Conservation (phyloP, 2,113 vertebrate genomes). For the Periophthalmus modestus region DNA sequence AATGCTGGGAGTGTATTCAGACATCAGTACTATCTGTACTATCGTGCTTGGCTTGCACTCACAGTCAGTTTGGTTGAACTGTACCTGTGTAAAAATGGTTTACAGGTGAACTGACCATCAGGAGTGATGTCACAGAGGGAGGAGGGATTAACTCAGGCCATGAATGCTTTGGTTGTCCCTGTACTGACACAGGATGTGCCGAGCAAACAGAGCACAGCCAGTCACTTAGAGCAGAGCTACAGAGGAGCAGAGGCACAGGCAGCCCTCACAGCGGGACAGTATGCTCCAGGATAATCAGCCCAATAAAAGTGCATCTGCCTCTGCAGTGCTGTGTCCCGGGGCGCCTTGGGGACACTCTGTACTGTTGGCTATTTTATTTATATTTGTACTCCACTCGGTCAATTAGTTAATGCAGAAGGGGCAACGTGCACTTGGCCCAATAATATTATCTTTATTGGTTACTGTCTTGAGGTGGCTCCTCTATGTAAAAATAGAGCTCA, state of each 20-base stretch:
- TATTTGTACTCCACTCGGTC: conserved; percentile 41
- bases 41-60: background rate
- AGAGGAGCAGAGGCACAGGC: conserved; percentile 38
- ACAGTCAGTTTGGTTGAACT: background rate
- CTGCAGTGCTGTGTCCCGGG: conserved; percentile 32
- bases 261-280: conserved; percentile 49
- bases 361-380: conserved; percentile 31
- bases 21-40: background rate
- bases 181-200: conserved; percentile 14
- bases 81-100: background rate
- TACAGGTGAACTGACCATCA: background rate
- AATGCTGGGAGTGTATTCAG: background rate
- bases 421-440: background rate
- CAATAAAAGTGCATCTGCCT: conserved; percentile 64
- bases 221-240: conserved; percentile 23
- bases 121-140: background rate
- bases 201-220: conserved; percentile 28
- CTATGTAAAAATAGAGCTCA: conserved; percentile 44
- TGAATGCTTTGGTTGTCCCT: background rate
- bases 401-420: conserved; percentile 4
- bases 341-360: conserved; percentile 46
- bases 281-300: conserved; percentile 58
- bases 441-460: conserved; percentile 13
- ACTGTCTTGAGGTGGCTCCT: conserved; percentile 24
- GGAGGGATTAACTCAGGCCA: background rate